phyloP scores from a whole-genome alignment of 2,797 vertebrate species.

The Discoglossus pictus region DNA sequence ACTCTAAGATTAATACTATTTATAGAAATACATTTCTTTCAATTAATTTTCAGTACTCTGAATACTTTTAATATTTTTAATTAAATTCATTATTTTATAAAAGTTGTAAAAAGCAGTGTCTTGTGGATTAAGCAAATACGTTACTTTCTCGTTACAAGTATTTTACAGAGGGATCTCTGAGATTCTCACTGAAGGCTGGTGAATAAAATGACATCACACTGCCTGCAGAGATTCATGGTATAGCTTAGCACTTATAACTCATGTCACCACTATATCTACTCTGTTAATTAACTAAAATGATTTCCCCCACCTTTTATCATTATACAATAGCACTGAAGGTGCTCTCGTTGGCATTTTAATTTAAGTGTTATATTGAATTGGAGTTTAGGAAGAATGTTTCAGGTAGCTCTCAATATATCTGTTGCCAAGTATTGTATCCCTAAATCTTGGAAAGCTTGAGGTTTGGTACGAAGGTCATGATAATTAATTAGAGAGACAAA shows the following conservation, averaged over 20 bases:
- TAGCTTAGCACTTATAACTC: slow-evolving; percentile 46
- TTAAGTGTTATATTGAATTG: slow-evolving; percentile 54
- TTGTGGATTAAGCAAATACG: slow-evolving; percentile 31
- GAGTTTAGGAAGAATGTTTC: slow-evolving; percentile 45
- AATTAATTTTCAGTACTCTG: no score
- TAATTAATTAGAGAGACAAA: slow-evolving; percentile 54
- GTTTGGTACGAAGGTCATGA: slow-evolving; percentile 50
- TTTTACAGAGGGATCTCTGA: slow-evolving; percentile 31
- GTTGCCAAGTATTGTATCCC: slow-evolving; percentile 43
- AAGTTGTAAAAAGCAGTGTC: no score
- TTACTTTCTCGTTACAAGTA: slow-evolving; percentile 39
- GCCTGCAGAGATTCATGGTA: slow-evolving; percentile 45
- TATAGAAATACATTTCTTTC: no score
- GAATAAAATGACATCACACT: slow-evolving; percentile 49
- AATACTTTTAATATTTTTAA: no score
- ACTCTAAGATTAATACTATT: no score
- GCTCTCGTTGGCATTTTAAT: slow-evolving; percentile 51
- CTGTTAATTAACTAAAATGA: slow-evolving; percentile 53
- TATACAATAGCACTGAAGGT: slow-evolving; percentile 52
- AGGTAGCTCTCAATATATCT: slow-evolving; percentile 44
- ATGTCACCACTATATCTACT: slow-evolving; percentile 51
- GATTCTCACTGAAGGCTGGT: slow-evolving; percentile 45
- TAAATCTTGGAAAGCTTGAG: slow-evolving; percentile 42
- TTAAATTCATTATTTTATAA: no score
- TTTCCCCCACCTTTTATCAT: slow-evolving; percentile 52